phyloP scores from a whole-genome alignment of 2,113 vertebrate genomes.

The Jaculus jaculus region DNA sequence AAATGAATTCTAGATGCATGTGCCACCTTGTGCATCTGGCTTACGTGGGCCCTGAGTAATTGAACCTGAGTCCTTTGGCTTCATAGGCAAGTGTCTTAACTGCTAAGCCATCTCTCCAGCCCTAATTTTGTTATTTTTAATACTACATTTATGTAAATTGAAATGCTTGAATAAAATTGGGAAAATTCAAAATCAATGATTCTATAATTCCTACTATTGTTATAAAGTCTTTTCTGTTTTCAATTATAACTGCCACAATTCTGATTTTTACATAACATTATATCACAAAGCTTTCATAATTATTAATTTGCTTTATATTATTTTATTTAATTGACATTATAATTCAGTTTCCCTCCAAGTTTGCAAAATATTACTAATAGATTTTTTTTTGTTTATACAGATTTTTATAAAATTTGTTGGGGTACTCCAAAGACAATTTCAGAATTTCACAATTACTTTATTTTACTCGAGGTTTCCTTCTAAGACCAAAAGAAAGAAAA shows the following conservation, averaged over 20 bases:
- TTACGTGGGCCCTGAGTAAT: too few species aligned
- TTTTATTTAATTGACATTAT: too few species aligned
- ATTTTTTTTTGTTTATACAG: not conserved
- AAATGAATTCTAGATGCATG: too few species aligned
- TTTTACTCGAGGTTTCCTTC: constrained; percentile 16
- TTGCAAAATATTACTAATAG: too few species aligned
- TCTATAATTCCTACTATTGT: not conserved
- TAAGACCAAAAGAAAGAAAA: not conserved
- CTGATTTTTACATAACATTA: not conserved
- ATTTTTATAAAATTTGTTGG: not conserved
- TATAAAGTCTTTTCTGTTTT: not conserved
- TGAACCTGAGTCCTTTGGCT: too few species aligned
- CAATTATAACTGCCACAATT: not conserved
- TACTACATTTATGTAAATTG: not conserved
- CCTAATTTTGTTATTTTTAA: constrained; percentile 39
- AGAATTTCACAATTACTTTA: too few species aligned
- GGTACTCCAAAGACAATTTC: not conserved
- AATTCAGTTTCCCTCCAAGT: too few species aligned
- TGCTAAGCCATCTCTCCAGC: too few species aligned
- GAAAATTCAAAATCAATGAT: not conserved
- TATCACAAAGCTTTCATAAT: too few species aligned
- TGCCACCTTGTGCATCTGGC: too few species aligned
- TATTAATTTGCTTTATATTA: too few species aligned
- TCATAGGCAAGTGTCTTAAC: too few species aligned
- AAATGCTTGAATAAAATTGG: constrained; percentile 7